Evolutionary conservation across 2,113 vertebrate genomes (phyloP), one percentile per base, ranked within the genome.

Genomic region (Stomatorhinus ivindoensis): DNA sequence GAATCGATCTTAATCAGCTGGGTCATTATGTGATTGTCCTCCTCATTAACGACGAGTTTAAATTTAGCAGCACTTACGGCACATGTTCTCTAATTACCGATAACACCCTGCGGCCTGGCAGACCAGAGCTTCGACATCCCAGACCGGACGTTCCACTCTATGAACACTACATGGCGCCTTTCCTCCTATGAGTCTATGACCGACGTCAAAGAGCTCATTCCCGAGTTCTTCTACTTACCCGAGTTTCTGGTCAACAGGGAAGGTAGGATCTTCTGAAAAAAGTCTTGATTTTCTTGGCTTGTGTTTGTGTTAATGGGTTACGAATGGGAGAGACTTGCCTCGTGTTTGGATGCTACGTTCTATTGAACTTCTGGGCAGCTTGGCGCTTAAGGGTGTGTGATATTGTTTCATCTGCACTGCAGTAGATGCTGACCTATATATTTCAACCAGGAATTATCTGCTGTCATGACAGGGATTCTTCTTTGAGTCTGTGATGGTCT

Each of bases 91-190:
- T 88, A 46, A 94, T 93, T 88, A 84, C 47, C 11, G 89, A 89
- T 80, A 89, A 93, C 94, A 93, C 92, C 91, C 85, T 96, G 91
- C 93, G 92, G 91, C 93, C 94, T 86, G 91, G 88, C 94, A 99
- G 98, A 99, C 96, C 98, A 99, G 94, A 99, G 98, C 95, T 99
- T 99, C 96, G 98, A 99, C 96, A 99, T 99, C 92, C 98, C 98
- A 82, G 98, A 99, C 95, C 97, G 98, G 94, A 99, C 98, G 11
- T 99, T 99, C 93, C 98, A 99, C 94, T 99, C 98, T 73, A 99
- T 98, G 95, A 97, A 98, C 92, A 99, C 98, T 90, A 99, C 98
- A 1, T 99, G 98, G 98, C 96, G 97, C 24, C 97, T 99, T 17
- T 99, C 98, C 58, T 99, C 98, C 0, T 99, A 96, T 48, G 98